phyloP scores from a whole-genome alignment of 2,797 vertebrate genomes.

The Mustela erminea region DNA sequence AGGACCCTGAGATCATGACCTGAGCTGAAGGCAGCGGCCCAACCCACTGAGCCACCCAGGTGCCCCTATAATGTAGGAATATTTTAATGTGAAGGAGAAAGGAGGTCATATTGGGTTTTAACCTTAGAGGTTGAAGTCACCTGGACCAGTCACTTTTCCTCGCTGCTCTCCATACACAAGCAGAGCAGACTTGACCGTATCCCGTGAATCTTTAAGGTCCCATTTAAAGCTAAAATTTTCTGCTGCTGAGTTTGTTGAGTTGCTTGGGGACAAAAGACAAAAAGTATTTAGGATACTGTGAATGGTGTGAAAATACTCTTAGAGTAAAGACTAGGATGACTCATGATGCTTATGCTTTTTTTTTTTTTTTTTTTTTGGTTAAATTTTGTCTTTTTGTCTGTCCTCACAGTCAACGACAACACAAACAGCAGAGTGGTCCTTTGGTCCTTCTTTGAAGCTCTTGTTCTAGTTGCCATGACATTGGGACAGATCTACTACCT shows the following conservation, averaged over 20 bases:
- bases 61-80: neutral
- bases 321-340: neutral
- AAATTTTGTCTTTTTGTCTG: constrained; percentile 44
- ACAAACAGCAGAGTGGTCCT: constrained; percentile 99
- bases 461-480: constrained; percentile 99
- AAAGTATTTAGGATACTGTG: neutral
- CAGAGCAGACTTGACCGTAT: neutral
- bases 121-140: neutral
- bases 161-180: rapidly evolving
- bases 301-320: neutral
- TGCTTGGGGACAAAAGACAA: neutral
- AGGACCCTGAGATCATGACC: too few relatives aligned
- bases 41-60: too few relatives aligned
- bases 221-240: neutral
- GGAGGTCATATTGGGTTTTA: neutral
- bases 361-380: neutral
- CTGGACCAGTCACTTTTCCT: neutral
- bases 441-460: constrained; percentile 99
- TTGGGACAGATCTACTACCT: constrained; percentile 99
- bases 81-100: neutral
- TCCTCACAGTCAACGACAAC: constrained; percentile 97
- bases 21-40: too few relatives aligned
- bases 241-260: neutral
- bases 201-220: neutral
- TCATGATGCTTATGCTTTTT: neutral